Evolutionary conservation across 2,113 vertebrate species (phyloP).

Genomic region (Barbus barbus): DNA sequence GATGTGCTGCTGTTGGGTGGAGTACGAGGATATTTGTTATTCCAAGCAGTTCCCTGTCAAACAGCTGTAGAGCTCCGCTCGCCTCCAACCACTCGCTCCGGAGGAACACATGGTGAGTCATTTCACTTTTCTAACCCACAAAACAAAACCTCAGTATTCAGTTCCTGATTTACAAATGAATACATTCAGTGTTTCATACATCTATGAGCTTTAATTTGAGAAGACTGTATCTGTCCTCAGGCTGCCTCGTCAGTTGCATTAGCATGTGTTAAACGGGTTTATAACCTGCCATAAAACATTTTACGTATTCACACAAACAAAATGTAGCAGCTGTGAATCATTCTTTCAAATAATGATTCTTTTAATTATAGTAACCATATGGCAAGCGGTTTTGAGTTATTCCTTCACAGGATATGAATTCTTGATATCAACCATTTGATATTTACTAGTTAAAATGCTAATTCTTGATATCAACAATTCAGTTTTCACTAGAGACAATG

Average conservation of each 20-base stretch:
- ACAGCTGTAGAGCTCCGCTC: background rate
- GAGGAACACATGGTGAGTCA: background rate
- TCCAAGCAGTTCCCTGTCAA: background rate
- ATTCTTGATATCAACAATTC: too few species aligned
- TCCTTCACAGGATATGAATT: too few species aligned
- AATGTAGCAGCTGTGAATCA: too few species aligned
- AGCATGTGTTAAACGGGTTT: background rate
- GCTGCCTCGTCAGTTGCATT: background rate
- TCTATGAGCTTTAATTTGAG: too few species aligned
- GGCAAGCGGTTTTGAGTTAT: too few species aligned
- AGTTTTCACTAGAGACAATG: too few species aligned
- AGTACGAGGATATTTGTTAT: conserved; percentile 6
- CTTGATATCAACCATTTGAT: too few species aligned
- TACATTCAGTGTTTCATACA: background rate
- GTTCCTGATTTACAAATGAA: background rate
- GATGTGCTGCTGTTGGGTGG: background rate
- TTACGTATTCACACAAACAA: background rate
- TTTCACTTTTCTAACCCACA: background rate
- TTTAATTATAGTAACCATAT: too few species aligned
- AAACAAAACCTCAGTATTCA: background rate
- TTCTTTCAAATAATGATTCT: too few species aligned
- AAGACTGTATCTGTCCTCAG: too few species aligned
- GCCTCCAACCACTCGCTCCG: background rate
- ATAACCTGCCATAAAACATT: background rate
- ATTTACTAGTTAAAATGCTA: too few species aligned